phyloP scores from a whole-genome alignment of 2,113 vertebrate species.

The Rhinogobius similis region DNA sequence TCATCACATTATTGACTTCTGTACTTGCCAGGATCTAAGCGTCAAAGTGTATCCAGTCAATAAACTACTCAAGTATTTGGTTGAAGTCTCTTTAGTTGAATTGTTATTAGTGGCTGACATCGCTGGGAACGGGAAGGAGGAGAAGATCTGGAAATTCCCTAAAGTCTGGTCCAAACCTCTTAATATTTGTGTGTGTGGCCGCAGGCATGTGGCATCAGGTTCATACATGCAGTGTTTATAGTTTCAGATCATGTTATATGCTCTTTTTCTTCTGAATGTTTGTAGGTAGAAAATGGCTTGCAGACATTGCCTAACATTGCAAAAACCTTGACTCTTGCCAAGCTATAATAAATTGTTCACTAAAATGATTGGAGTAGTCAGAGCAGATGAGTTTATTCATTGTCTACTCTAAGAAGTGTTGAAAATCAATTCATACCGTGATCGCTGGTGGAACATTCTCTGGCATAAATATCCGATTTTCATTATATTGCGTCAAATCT shows the following conservation, averaged over 20 bases:
- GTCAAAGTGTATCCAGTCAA: background rate
- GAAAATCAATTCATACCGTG: background rate
- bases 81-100: background rate
- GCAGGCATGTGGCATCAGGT: slow-evolving; percentile 17
- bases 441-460: background rate
- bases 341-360: background rate
- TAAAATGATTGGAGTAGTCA: background rate
- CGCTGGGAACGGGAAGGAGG: slow-evolving; percentile 33
- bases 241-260: background rate
- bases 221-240: slow-evolving; percentile 14
- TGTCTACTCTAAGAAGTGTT: background rate
- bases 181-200: slow-evolving; percentile 37
- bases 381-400: background rate
- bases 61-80: background rate
- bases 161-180: slow-evolving; percentile 49
- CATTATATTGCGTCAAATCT: background rate
- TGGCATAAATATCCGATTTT: background rate
- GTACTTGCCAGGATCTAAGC: background rate
- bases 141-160: slow-evolving; percentile 44
- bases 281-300: background rate
- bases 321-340: background rate
- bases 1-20: background rate
- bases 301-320: background rate
- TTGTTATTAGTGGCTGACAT: slow-evolving; percentile 14
- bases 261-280: background rate